Percentiles rank a stretch among this genome's conserved stretches.
phyloP scores from a whole-genome alignment of 2,888 invertebrate species.

The Xylota sylvarum region DNA sequence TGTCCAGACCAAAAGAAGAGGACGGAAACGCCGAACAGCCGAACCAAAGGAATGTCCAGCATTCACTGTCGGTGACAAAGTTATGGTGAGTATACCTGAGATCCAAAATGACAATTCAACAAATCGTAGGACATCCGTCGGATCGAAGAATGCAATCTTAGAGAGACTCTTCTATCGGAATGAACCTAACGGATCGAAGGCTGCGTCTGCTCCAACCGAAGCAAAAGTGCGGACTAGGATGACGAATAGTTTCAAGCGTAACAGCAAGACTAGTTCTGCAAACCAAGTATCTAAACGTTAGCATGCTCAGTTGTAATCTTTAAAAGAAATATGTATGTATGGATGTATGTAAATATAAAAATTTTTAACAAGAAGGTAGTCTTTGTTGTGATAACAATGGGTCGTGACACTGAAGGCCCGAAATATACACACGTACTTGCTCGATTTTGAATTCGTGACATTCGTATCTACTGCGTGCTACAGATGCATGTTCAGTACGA shows the following conservation, averaged over 20 bases:
- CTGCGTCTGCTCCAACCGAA: background rate
- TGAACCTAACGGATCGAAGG: background rate
- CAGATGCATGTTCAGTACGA: too few relatives aligned
- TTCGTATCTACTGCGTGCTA: too few relatives aligned
- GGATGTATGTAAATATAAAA: too few relatives aligned
- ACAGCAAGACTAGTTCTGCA: background rate
- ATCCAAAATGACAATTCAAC: background rate
- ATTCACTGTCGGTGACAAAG: constrained; percentile 32
- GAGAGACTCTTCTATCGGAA: constrained; percentile 14
- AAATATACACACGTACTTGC: too few relatives aligned
- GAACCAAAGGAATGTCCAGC: background rate
- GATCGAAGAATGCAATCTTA: background rate
- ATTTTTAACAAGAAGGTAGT: background rate
- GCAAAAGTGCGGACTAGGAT: background rate
- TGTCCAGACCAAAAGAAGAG: background rate
- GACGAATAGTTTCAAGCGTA: background rate
- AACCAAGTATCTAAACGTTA: background rate
- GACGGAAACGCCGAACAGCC: background rate
- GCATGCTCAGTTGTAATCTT: background rate
- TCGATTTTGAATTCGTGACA: too few relatives aligned
- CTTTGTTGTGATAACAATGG: background rate
- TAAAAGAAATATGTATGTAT: too few relatives aligned
- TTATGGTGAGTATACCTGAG: constrained; percentile 10
- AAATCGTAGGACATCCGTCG: background rate
- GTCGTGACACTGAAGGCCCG: too few relatives aligned